These are phyloP conservation scores for Microtus californicus DNA, from an alignment of 2,797 vertebrate species.

Conservation along the genomic window DNA sequence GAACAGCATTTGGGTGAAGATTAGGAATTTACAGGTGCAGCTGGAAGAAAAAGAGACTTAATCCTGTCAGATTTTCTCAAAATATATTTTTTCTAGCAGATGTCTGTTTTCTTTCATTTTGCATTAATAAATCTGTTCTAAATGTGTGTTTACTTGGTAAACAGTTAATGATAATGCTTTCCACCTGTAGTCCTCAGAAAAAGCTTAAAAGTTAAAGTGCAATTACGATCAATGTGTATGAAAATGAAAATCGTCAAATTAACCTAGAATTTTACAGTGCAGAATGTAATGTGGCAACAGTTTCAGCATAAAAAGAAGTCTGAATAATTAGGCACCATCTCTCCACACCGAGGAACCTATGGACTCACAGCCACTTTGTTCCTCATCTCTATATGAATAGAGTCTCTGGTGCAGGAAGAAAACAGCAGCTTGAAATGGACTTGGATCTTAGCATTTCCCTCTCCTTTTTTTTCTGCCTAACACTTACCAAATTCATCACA, in stretches of 20 bases:
- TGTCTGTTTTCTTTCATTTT: conserved; percentile 48
- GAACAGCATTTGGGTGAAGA: conserved; percentile 40
- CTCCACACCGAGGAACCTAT: conserved; percentile 21
- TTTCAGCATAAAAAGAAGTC: conserved; percentile 67
- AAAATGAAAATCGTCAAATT: conserved; percentile 63
- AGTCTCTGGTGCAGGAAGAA: not conserved
- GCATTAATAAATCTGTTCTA: conserved; percentile 57
- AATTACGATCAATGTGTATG: conserved; percentile 65
- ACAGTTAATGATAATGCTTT: conserved; percentile 69
- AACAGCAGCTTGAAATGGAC: not conserved
- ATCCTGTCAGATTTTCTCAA: conserved; percentile 50
- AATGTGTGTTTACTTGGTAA: conserved; percentile 58
- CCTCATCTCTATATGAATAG: not conserved
- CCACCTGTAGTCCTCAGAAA: conserved; percentile 65
- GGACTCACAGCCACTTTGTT: not conserved
- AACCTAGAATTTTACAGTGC: not conserved
- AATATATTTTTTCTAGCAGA: conserved; percentile 42
- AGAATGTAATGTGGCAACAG: conserved; percentile 5
- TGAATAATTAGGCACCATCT: conserved; percentile 24
- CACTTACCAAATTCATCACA: not conserved
- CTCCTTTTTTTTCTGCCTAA: not conserved
- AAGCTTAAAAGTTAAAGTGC: conserved; percentile 41
- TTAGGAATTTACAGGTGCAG: conserved; percentile 10
- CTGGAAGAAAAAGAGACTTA: conserved; percentile 48
- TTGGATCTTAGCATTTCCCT: not conserved